These are phyloP conservation scores for Onychorhynchus coronatus DNA, from an alignment of 2,113 vertebrate genomes.

Conservation along the genomic window DNA sequence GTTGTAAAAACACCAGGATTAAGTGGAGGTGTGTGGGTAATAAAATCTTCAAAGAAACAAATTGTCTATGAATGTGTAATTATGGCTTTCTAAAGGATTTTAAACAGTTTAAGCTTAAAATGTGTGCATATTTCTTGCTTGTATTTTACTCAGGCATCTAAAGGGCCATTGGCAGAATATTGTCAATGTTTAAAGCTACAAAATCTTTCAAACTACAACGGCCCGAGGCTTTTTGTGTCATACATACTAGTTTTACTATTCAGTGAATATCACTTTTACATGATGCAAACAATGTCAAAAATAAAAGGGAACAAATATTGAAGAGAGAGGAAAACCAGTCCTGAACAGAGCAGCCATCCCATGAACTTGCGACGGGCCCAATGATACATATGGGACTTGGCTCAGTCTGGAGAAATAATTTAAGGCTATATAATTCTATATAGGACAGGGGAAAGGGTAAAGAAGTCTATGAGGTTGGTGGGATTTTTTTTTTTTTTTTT, in stretches of 20 bases:
- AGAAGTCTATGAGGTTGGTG: neutral
- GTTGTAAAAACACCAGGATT: slow-evolving; percentile 53
- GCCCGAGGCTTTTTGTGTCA: slow-evolving; percentile 54
- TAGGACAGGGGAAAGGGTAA: neutral
- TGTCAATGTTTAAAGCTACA: slow-evolving; percentile 51
- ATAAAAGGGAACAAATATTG: neutral
- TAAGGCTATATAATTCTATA: neutral
- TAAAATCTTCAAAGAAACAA: slow-evolving; percentile 59
- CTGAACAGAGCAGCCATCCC: neutral
- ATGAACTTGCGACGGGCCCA: neutral
- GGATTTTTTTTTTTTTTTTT: too few relatives aligned
- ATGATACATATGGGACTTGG: neutral
- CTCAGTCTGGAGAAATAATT: neutral
- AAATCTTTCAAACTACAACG: slow-evolving; percentile 47
- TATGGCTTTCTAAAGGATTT: slow-evolving; percentile 59
- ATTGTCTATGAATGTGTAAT: slow-evolving; percentile 60
- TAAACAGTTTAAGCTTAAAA: neutral
- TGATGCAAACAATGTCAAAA: slow-evolving; percentile 48
- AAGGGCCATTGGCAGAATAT: slow-evolving; percentile 12
- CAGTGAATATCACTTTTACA: slow-evolving; percentile 31
- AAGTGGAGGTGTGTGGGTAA: slow-evolving; percentile 40
- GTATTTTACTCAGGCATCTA: slow-evolving; percentile 54
- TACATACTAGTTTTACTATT: neutral
- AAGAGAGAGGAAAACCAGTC: neutral
- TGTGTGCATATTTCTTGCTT: slow-evolving; percentile 41